Percentiles rank a stretch among this genome's conserved stretches.
Conservation (phyloP, 2,888 invertebrate species). For the Adelphocoris suturalis region DNA sequence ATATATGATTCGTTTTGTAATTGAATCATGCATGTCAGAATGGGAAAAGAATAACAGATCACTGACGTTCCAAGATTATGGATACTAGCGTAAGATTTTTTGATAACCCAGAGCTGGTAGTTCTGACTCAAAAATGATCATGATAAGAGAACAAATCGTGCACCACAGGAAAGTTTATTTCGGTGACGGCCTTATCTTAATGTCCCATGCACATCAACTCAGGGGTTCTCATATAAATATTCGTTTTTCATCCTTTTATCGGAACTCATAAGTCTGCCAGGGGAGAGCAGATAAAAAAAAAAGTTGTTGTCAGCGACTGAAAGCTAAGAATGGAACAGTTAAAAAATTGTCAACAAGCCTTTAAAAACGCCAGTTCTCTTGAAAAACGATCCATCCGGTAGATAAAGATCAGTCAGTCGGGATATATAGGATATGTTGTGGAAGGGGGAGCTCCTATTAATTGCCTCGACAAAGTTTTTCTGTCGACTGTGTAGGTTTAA, state of each 20-base stretch:
- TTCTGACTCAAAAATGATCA: too few relatives aligned
- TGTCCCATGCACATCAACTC: slow-evolving; percentile 64
- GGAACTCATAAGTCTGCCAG: slow-evolving; percentile 67
- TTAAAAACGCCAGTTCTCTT: slow-evolving; percentile 68
- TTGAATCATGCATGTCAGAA: too few relatives aligned
- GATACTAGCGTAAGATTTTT: too few relatives aligned
- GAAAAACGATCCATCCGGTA: slow-evolving; percentile 70
- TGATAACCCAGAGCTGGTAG: too few relatives aligned
- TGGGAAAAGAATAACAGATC: too few relatives aligned
- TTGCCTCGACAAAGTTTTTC: slow-evolving; percentile 71
- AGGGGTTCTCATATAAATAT: slow-evolving; percentile 58
- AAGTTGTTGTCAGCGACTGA: slow-evolving; percentile 69
- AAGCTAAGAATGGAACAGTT: slow-evolving; percentile 68
- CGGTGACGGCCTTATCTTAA: slow-evolving; percentile 55
- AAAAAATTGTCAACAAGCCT: slow-evolving; percentile 71
- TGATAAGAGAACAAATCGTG: neutral
- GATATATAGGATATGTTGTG: slow-evolving; percentile 67
- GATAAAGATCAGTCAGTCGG: slow-evolving; percentile 67
- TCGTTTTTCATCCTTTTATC: slow-evolving; percentile 67
- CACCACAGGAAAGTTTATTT: slow-evolving; percentile 27
- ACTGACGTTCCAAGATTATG: too few relatives aligned
- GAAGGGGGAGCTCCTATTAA: slow-evolving; percentile 67
- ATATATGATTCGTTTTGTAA: too few relatives aligned
- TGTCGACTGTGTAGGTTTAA: slow-evolving; percentile 71
- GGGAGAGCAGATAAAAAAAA: slow-evolving; percentile 59